Evolutionary conservation across 2,113 vertebrate genomes (phyloP).

Genomic region (Heterocephalus glaber): DNA sequence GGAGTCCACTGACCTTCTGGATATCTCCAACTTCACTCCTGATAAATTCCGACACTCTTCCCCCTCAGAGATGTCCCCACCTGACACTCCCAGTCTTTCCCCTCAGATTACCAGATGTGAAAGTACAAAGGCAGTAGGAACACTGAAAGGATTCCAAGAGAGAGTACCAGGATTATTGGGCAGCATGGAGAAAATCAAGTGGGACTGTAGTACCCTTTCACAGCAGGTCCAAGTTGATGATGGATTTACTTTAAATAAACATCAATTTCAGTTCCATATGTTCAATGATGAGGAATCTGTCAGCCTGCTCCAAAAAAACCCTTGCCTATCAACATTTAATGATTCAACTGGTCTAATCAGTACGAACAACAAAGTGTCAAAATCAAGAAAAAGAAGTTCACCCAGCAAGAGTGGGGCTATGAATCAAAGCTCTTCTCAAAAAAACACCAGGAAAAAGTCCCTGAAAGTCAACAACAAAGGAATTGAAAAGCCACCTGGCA

Average conservation of each 20-base stretch:
- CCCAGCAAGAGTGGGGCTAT: constrained; percentile 89
- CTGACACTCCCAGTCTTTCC: constrained; percentile 97
- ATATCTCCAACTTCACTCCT: constrained; percentile 99
- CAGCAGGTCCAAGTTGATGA: constrained; percentile 89
- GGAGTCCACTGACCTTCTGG: constrained; percentile 97
- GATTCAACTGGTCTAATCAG: constrained; percentile 90
- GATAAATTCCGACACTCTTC: constrained; percentile 99
- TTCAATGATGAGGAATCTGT: constrained; percentile 95
- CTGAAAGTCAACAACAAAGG: constrained; percentile 92
- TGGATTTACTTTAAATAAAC: constrained; percentile 92
- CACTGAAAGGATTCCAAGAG: constrained; percentile 92
- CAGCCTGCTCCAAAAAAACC: constrained; percentile 89
- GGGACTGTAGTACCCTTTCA: constrained; percentile 93
- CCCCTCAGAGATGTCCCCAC: constrained; percentile 96
- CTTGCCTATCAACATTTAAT: constrained; percentile 89
- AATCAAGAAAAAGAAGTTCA: constrained; percentile 95
- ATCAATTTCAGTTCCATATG: constrained; percentile 95
- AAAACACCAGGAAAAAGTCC: constrained; percentile 94
- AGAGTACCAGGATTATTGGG: constrained; percentile 87
- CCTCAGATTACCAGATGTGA: constrained; percentile 94
- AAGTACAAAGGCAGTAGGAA: constrained; percentile 88
- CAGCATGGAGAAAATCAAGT: constrained; percentile 92
- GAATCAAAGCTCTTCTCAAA: constrained; percentile 91
- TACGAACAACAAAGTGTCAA: constrained; percentile 91
- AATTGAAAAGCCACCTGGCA: constrained; percentile 89